Evolutionary conservation across 2,888 invertebrate species (phyloP).

Genomic region (Pegoplata infirma): DNA sequence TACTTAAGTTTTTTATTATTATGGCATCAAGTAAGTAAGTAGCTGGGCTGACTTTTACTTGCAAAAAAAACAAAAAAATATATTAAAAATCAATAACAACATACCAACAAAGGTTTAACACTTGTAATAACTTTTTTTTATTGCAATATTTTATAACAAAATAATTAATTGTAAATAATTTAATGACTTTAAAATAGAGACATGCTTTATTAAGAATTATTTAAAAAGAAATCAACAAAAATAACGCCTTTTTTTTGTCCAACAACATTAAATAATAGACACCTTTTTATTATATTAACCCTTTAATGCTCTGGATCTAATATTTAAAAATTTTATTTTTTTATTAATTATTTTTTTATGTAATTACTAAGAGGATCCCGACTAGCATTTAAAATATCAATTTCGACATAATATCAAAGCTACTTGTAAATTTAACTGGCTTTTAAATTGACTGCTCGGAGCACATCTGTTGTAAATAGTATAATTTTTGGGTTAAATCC

Average conservation of each 20-base stretch:
- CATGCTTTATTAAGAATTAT: background rate
- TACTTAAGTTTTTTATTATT: conserved; percentile 32
- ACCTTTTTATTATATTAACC: background rate
- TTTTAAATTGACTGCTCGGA: too few species aligned
- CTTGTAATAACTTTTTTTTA: background rate
- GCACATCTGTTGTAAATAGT: too few species aligned
- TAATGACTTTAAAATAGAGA: too few species aligned
- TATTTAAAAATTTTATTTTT: too few species aligned
- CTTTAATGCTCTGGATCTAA: too few species aligned
- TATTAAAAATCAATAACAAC: conserved; percentile 10
- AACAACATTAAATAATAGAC: background rate
- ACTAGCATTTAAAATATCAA: too few species aligned
- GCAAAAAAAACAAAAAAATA: conserved; percentile 29
- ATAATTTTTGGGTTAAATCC: too few species aligned
- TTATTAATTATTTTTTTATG: too few species aligned
- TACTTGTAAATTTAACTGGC: too few species aligned
- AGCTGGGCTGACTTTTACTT: conserved; percentile 22
- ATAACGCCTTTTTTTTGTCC: background rate
- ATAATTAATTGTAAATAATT: too few species aligned
- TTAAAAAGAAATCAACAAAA: background rate
- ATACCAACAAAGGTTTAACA: background rate
- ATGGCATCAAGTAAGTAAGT: conserved; percentile 28
- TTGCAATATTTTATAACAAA: background rate
- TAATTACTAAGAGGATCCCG: too few species aligned
- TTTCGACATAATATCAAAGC: too few species aligned